Conservation (phyloP, 2,888 invertebrate species). For the Automeris io region DNA sequence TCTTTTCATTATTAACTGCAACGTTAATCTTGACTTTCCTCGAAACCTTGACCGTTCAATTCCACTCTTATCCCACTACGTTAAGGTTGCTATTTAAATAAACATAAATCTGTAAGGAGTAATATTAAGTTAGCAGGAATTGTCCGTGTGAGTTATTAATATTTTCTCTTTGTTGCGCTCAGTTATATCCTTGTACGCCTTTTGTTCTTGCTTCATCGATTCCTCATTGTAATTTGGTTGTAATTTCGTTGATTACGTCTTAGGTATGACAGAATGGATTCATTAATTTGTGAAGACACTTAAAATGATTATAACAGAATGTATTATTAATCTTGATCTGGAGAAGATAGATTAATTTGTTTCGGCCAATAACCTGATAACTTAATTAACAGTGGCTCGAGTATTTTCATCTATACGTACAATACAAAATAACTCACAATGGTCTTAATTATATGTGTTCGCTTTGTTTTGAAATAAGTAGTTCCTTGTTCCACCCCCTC, state of each 20-base stretch:
- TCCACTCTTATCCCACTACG: slow-evolving; percentile 10
- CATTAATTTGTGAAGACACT: background rate
- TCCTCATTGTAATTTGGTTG: slow-evolving; percentile 21
- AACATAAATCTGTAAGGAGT: slow-evolving; percentile 3
- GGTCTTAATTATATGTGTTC: too few relatives aligned
- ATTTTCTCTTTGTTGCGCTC: slow-evolving; percentile 40
- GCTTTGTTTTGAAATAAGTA: too few relatives aligned
- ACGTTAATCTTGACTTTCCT: slow-evolving; percentile 19
- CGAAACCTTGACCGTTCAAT: slow-evolving; percentile 9
- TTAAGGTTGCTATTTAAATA: slow-evolving; percentile 9
- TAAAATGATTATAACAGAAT: background rate
- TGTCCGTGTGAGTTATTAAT: slow-evolving; percentile 38
- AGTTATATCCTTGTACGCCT: slow-evolving; percentile 10
- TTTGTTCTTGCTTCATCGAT: slow-evolving; percentile 26
- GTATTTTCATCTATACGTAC: too few relatives aligned
- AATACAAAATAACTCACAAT: too few relatives aligned
- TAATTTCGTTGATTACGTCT: slow-evolving; percentile 3
- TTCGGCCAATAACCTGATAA: too few relatives aligned
- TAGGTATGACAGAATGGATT: slow-evolving; percentile 2
- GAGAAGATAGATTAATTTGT: background rate
- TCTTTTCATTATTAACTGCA: slow-evolving; percentile 52
- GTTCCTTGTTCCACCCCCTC: too few relatives aligned
- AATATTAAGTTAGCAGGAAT: slow-evolving; percentile 14
- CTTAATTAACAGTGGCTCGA: too few relatives aligned
- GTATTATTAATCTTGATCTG: background rate